Percentiles rank a stretch among this genome's conserved stretches.
These are phyloP conservation scores for Sarcophaga rosellei DNA, from an alignment of 2,888 invertebrate genomes.

Conservation along the genomic window DNA sequence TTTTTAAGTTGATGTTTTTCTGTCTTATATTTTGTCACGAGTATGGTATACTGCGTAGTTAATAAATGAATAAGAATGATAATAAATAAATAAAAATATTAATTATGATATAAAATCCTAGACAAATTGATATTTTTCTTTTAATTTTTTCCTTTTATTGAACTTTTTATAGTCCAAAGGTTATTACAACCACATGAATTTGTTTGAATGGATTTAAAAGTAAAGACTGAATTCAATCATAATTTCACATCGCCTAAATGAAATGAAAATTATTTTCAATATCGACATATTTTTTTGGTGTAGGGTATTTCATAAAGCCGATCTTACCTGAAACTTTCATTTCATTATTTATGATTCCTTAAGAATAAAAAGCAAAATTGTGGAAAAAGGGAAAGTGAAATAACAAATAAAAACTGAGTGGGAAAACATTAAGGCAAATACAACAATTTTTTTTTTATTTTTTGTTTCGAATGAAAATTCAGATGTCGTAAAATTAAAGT, in stretches of 20 bases:
- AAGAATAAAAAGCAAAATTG: background rate
- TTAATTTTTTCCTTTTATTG: background rate
- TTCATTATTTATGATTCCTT: background rate
- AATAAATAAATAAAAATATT: conserved; percentile 32
- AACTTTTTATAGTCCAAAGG: too few relatives aligned
- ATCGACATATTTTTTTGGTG: too few relatives aligned
- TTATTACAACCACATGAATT: too few relatives aligned
- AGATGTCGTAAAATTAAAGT: conserved; percentile 13
- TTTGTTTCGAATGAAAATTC: conserved; percentile 8
- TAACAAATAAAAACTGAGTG: conserved; percentile 8
- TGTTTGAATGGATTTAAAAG: background rate
- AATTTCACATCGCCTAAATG: background rate
- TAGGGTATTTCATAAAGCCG: background rate
- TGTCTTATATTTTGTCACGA: background rate
- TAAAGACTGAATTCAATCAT: background rate
- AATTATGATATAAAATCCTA: conserved; percentile 12
- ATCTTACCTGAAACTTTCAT: background rate
- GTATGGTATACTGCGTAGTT: conserved; percentile 34
- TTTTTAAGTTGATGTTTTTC: conserved; percentile 16
- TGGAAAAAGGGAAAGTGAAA: conserved; percentile 7
- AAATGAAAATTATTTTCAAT: background rate
- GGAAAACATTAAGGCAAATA: background rate
- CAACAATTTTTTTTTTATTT: background rate
- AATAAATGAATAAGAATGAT: conserved; percentile 12
- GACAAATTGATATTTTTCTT: background rate